Conservation (phyloP, 2,797 vertebrate genomes). For the Gymnopithys bicolor region DNA sequence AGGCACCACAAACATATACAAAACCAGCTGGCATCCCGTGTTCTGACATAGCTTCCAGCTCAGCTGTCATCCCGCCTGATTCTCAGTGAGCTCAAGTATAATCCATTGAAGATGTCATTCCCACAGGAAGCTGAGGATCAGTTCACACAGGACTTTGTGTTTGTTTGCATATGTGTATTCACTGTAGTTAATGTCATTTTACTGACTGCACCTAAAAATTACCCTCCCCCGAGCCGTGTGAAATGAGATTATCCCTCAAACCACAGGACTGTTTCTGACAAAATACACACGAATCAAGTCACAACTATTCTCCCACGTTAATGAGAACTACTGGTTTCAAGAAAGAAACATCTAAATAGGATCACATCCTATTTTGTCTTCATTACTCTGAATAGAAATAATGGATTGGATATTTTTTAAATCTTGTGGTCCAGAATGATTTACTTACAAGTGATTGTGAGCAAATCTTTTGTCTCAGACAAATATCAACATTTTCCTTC, state of each 20-base stretch:
- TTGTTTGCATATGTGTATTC: slow-evolving; percentile 34
- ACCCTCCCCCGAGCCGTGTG: not conserved
- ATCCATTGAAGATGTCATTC: slow-evolving; percentile 34
- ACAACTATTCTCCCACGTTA: not conserved
- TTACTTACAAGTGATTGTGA: not conserved
- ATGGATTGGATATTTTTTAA: not conserved
- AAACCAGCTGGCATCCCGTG: not conserved
- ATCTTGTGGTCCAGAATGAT: not conserved
- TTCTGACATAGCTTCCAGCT: slow-evolving; percentile 1
- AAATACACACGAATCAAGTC: not conserved
- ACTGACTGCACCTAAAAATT: slow-evolving; percentile 42
- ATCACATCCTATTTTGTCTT: not conserved
- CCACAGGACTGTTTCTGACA: slow-evolving; percentile 1
- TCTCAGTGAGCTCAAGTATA: slow-evolving; percentile 37
- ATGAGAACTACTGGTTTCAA: not conserved
- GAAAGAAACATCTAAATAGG: not conserved
- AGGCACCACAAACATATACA: not conserved
- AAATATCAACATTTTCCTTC: not conserved
- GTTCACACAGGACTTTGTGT: slow-evolving; percentile 57
- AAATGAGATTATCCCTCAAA: slow-evolving; percentile 44
- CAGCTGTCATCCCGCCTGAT: not conserved
- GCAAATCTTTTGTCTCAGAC: not conserved
- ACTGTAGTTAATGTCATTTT: slow-evolving; percentile 50
- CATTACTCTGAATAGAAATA: not conserved
- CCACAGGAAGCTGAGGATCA: slow-evolving; percentile 45